Conservation (phyloP, 2,797 vertebrate genomes). For the Typhlichthys subterraneus region DNA sequence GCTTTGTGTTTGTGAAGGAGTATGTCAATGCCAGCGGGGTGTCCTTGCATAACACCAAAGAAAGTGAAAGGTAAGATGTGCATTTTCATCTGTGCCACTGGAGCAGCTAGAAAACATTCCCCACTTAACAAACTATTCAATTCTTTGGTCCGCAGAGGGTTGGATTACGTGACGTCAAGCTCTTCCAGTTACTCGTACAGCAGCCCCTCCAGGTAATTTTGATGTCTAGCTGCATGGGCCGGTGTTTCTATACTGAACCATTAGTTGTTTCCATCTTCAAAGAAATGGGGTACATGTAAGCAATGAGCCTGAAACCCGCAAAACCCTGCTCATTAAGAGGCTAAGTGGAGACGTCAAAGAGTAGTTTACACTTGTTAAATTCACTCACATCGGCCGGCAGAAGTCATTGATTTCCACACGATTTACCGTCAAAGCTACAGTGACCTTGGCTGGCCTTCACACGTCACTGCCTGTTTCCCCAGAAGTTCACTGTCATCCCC, state of each 20-base stretch:
- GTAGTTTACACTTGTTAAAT: slow-evolving; percentile 60
- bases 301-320: slow-evolving; percentile 42
- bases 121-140: not conserved
- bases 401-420: slow-evolving; percentile 34
- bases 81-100: slow-evolving; percentile 1
- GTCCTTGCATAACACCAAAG: slow-evolving; percentile 55
- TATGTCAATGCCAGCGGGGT: slow-evolving; percentile 76
- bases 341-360: slow-evolving; percentile 47
- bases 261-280: slow-evolving; percentile 34
- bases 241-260: slow-evolving; percentile 18
- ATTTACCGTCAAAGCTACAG: slow-evolving; percentile 10
- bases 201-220: slow-evolving; percentile 66
- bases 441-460: slow-evolving; percentile 19
- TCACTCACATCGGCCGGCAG: slow-evolving; percentile 22
- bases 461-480: slow-evolving; percentile 29
- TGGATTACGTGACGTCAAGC: slow-evolving; percentile 63
- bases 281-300: slow-evolving; percentile 41
- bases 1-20: slow-evolving; percentile 85
- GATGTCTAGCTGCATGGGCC: slow-evolving; percentile 13
- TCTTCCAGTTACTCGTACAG: slow-evolving; percentile 65
- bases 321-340: slow-evolving; percentile 51
- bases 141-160: slow-evolving; percentile 30
- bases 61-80: slow-evolving; percentile 35
- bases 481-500: slow-evolving; percentile 47
- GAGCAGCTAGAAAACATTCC: not conserved